Evolutionary conservation across 2,113 vertebrate species (phyloP), one percentile per base, ranked within the genome.

Genomic region (Lophochroa leadbeateri): DNA sequence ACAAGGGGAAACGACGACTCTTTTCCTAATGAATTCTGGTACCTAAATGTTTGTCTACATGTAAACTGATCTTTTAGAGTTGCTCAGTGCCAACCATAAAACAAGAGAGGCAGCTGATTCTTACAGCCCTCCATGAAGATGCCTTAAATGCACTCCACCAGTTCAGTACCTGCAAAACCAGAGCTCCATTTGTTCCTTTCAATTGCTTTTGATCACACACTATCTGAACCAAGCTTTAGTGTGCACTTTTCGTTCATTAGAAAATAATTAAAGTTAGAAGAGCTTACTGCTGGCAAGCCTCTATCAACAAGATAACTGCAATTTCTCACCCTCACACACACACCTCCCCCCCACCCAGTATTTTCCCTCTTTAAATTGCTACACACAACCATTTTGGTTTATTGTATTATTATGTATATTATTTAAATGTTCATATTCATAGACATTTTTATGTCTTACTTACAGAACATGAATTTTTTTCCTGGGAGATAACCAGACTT

Each of bases 41-140:
- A 67, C 27, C 44, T 50, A 37, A 53, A 60, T 18, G 11, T 68
- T n/a, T 64, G 27, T 7, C 55, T 57, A 15, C 11, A 12, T 2
- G 10, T 33, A 79, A 84, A 68, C 7, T 19, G 14, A 76, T 79
- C 18, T 47, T 70, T 77, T 4, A 23, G 21, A n/a, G 41, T n/a
- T 0, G 0, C 37, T 55, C 35, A 43, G 7, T 19, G n/a, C 16
- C n/a, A 68, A 5, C 14, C 10, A 31, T 3, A 15, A 31, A 60
- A 75, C 65, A 84, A 35, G 20, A 60, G 70, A 87, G 16, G 44
- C 16, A 89, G 24, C 3, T n/a, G 25, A 11, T 27, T 33, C 17
- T 52, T 41, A 63, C 11, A 11, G 23, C 9, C 24, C 41, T 83
- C 10, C 29, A 24, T 3, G 6, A 79, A 16, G n/a, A 49, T 29